Conservation (phyloP, 2,113 vertebrate species). For the Phaethornis superciliosus region DNA sequence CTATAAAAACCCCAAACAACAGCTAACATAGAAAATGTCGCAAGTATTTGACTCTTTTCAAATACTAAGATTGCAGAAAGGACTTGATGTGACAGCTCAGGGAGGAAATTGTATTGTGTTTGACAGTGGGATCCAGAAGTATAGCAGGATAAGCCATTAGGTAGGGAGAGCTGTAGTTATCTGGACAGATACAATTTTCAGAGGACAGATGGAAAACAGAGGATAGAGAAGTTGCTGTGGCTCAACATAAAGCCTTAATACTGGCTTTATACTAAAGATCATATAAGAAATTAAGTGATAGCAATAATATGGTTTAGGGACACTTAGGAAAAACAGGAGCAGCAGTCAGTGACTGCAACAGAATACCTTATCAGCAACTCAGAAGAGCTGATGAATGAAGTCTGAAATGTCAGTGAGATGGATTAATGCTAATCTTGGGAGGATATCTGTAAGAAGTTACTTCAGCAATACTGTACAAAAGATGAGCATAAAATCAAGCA, state of each 20-base stretch:
- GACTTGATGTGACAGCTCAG: neutral
- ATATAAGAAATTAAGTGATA: neutral
- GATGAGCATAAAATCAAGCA: neutral
- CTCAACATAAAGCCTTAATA: neutral
- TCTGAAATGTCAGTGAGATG: neutral
- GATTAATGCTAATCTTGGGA: neutral
- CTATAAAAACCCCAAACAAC: conserved; percentile 9
- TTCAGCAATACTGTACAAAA: neutral
- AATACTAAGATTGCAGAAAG: neutral
- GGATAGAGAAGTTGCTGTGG: neutral
- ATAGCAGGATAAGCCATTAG: neutral
- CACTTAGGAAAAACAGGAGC: neutral
- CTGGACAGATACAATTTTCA: neutral
- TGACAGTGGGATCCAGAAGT: neutral
- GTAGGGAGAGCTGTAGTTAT: neutral
- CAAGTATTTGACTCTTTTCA: neutral
- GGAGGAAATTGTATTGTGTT: neutral
- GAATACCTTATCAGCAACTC: neutral
- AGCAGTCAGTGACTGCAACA: neutral
- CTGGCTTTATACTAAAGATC: neutral
- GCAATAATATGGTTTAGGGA: neutral
- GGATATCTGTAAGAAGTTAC: neutral
- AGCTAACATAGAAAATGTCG: neutral
- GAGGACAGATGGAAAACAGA: neutral
- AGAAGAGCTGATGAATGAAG: neutral